A percentile compares a stretch with the other conserved stretches of the same genome.
phyloP scores from a whole-genome alignment of 2,888 invertebrate species.

The Mechanitis mazaeus region DNA sequence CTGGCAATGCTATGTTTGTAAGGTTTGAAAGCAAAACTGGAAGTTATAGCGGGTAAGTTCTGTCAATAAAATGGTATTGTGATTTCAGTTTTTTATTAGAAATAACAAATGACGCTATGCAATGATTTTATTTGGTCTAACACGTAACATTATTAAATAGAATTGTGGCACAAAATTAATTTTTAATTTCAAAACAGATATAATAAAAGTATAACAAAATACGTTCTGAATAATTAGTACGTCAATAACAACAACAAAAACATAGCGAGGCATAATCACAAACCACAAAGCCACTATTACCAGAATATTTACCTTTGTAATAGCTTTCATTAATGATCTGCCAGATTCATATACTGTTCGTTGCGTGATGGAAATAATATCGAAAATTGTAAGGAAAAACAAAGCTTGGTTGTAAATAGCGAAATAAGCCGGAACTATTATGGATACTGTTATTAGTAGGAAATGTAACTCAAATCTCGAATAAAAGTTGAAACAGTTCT shows the following conservation, averaged over 20 bases:
- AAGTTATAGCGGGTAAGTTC: slow-evolving; percentile 87
- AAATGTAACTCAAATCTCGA: slow-evolving; percentile 20
- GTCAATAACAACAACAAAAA: slow-evolving; percentile 1
- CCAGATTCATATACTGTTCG: slow-evolving; percentile 13
- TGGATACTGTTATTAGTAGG: slow-evolving; percentile 27
- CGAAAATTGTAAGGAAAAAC: slow-evolving; percentile 20
- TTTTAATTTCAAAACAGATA: not conserved
- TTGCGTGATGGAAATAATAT: slow-evolving; percentile 21
- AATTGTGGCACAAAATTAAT: too few species aligned
- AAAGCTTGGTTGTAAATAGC: slow-evolving; percentile 19
- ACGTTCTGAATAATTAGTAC: not conserved
- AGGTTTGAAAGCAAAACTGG: slow-evolving; percentile 94
- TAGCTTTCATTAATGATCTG: slow-evolving; percentile 17
- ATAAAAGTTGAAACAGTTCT: slow-evolving; percentile 11
- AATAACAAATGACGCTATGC: too few species aligned
- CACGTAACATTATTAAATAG: too few species aligned
- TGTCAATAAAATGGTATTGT: not conserved
- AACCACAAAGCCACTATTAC: slow-evolving; percentile 5
- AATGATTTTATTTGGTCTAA: too few species aligned
- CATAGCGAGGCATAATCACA: not conserved
- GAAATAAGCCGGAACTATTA: slow-evolving; percentile 27
- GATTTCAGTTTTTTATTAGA: too few species aligned
- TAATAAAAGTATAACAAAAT: not conserved
- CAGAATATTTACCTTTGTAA: slow-evolving; percentile 7
- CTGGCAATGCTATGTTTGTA: slow-evolving; percentile 90